phyloP scores from a whole-genome alignment of 92 coral and sea anemone species.

The Epizoanthus stellaris region DNA sequence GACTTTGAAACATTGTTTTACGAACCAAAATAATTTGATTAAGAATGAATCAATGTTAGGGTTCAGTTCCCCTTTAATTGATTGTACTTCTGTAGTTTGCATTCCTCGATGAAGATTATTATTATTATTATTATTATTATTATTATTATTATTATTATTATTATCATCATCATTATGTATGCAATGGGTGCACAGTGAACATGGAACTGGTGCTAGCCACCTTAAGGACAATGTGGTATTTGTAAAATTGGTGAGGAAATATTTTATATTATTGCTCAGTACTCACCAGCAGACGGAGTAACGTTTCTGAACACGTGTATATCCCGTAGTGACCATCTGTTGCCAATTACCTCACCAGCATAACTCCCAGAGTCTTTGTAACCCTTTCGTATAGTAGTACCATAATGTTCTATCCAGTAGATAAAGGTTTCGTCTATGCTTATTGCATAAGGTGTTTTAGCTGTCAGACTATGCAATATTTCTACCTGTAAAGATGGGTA shows the following conservation, averaged over 20 bases:
- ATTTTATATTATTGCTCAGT: no score
- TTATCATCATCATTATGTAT: no score
- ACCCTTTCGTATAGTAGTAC: neutral
- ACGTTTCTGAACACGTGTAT: constrained; percentile 25
- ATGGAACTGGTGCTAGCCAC: neutral
- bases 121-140: no score
- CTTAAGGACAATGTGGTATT: neutral
- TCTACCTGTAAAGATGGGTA: neutral
- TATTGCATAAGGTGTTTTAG: neutral
- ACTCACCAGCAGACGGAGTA: constrained; percentile 16
- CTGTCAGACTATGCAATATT: neutral
- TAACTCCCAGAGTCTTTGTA: neutral
- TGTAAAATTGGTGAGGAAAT: neutral
- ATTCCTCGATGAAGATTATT: no score
- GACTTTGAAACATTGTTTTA: no score
- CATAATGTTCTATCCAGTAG: neutral
- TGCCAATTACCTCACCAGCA: neutral
- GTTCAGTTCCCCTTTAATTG: no score
- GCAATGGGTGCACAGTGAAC: no score
- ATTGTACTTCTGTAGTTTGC: no score
- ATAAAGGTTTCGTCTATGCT: constrained; percentile 9
- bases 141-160: no score
- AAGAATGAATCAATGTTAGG: no score
- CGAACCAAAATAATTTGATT: no score
- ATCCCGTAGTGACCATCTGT: neutral